Evolutionary conservation across 2,113 vertebrate species (phyloP).

Genomic region (Holacanthus passer): DNA sequence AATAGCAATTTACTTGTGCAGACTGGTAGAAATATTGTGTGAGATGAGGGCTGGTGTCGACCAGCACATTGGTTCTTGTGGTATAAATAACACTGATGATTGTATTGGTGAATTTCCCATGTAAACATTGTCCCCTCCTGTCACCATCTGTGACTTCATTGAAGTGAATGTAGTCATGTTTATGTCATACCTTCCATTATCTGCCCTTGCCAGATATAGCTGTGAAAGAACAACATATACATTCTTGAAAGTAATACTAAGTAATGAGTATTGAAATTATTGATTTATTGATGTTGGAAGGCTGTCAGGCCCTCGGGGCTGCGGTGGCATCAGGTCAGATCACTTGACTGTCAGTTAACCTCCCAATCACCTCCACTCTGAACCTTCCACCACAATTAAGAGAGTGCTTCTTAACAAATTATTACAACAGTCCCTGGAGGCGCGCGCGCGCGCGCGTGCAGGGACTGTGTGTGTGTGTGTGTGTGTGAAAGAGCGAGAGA

Average conservation of each 20-base stretch:
- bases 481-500: neutral
- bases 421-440: neutral
- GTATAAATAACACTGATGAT: too few species aligned
- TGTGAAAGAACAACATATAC: neutral
- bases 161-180: neutral
- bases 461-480: conserved; percentile 20
- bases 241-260: neutral
- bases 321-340: conserved; percentile 18
- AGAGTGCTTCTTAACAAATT: neutral
- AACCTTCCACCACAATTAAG: neutral
- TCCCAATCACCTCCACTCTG: conserved; percentile 20
- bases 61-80: too few species aligned
- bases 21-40: too few species aligned
- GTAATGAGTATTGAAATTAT: neutral
- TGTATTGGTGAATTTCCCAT: too few species aligned
- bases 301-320: neutral
- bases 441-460: conserved; percentile 18
- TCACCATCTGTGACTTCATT: neutral
- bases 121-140: neutral
- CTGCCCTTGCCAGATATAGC: neutral
- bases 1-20: too few species aligned
- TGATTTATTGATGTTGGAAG: neutral
- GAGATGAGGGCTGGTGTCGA: too few species aligned
- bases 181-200: neutral
- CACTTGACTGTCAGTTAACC: conserved; percentile 19